Evolutionary conservation across 2,113 vertebrate species (phyloP), one percentile per base, ranked within the genome.

Genomic region (Pseudorasbora parva): DNA sequence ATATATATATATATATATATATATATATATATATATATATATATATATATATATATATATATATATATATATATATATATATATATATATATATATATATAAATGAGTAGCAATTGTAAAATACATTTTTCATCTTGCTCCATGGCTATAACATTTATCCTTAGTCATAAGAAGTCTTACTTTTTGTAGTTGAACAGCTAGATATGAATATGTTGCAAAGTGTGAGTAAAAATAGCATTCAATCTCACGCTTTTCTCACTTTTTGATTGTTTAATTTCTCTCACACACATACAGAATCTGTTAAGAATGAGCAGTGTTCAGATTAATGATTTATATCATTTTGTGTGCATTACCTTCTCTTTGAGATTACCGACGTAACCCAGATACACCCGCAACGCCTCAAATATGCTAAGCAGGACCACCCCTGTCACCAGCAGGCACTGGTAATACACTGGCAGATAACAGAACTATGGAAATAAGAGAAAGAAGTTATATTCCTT

Each of bases 301-400:
- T 43, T 33, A 80, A 19, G 9, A 19, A 57, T 14, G 1, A 37
- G 14, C 19, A 15, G 15, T 85, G 51, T 78, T 83, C 62, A 75
- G 17, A 68, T 69, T 77, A 27, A 27, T 12, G 62, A 8, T 56
- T 23, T 81, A 41, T 60, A 37, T 45, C 84, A 37, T 72, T 14
- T 59, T 25, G 21, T 33, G 74, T 82, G 23, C 57, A 62, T 91
- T 88, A 97, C 96, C 95, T 95, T 97, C 86, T 96, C 95, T 82
- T 94, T 91, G 7, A 97, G 93, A 90, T 97, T 97, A 30, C 96
- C 96, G 60, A 93, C 21, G 37, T 94, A 97, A 56, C 96, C 95
- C 84, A 97, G 91, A 87, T 95, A 95, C 30, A 97, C 91, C 4
- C 96, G 93, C 37, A 90, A 77, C 19, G 87, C 89, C 84, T 97